These are phyloP conservation scores for Pseudomyrmex flavicornis DNA, from an alignment of 1,140 invertebrate species.

Conservation along the genomic window DNA sequence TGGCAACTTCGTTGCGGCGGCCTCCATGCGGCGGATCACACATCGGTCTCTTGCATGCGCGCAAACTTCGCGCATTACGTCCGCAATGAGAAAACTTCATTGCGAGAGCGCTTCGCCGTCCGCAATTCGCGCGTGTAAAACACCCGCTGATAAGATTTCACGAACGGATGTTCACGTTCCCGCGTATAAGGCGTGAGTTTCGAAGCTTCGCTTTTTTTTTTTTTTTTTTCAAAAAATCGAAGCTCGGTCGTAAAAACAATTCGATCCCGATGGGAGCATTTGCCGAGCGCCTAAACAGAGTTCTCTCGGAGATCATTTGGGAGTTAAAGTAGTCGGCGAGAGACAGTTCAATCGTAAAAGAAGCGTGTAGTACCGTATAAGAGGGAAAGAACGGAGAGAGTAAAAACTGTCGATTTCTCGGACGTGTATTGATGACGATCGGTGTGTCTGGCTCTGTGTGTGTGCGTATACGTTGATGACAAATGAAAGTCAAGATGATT, in stretches of 20 bases:
- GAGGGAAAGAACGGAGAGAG: too few relatives aligned
- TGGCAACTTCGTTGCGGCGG: conserved; percentile 15
- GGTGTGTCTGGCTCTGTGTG: not conserved
- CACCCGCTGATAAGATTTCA: conserved; percentile 17
- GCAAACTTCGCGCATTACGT: conserved; percentile 35
- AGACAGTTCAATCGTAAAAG: not conserved
- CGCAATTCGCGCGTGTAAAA: conserved; percentile 13
- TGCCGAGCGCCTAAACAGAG: not conserved
- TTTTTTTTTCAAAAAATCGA: too few relatives aligned
- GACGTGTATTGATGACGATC: not conserved
- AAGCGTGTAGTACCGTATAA: not conserved
- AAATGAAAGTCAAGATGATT: conserved; percentile 3
- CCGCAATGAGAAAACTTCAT: conserved; percentile 51
- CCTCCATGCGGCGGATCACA: not conserved
- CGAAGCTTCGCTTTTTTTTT: too few relatives aligned
- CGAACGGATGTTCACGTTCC: not conserved
- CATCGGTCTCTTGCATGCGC: not conserved
- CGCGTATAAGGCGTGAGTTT: too few relatives aligned
- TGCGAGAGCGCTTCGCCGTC: not conserved
- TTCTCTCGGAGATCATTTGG: not conserved
- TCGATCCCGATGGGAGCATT: not conserved
- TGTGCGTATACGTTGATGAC: not conserved
- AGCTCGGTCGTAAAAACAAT: conserved; percentile 5
- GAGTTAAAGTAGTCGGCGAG: not conserved
- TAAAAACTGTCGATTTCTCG: not conserved